Base-by-base conservation (phyloP, 2,113 vertebrate species). In the Sigmodon hispidus region DNA sequence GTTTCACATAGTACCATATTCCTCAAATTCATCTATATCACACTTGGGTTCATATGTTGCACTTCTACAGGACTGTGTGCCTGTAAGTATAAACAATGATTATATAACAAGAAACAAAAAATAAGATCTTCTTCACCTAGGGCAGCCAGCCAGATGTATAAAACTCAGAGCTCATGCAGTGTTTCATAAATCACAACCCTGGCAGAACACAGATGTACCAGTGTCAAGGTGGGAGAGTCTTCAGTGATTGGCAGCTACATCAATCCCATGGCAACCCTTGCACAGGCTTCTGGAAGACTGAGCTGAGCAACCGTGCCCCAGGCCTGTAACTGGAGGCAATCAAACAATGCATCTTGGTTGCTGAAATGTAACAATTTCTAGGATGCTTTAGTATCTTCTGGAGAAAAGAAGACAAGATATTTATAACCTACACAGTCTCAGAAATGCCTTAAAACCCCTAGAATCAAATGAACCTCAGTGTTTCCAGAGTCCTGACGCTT, bases 181-280 rank as follows among this genome's bases (percentile, higher is more conserved):
- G 73, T 55, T 92, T 94, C n/a, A 29, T 93, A 76, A 80, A 76
- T 94, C 91, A 89, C 77, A 89, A 61, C 8, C 80, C n/a, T 84
- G 76, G 90, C 57, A 67, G 84, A 59, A 93, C 95, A 70, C 17
- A 87, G 95, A 77, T n/a, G 17, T 69, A 52, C 0, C 72, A 69
- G 29, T 11, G 77, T 69, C 55, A 11, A 65, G 45, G 36, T 0
- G 1, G n/a, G 45, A 55, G 50, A 22, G 34, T 55, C 43, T 57
- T 17, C 21, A 8, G 40, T 34, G 70, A 19, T 22, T 65, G 81
- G 69, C 59, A 31, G 31, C 70, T 26, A 2, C 36, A 13, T 1
- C 36, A 52, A 50, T 89, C 34, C 40, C 55, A 52, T 79, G 55
- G 29, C 45, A 73, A 86, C n/a, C 1, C 2, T 48, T 24, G 43